These are phyloP conservation scores for Morbakka virulenta DNA, from an alignment of 30 jellyfish, hydroid and myxozoan species.

Conservation along the genomic window DNA sequence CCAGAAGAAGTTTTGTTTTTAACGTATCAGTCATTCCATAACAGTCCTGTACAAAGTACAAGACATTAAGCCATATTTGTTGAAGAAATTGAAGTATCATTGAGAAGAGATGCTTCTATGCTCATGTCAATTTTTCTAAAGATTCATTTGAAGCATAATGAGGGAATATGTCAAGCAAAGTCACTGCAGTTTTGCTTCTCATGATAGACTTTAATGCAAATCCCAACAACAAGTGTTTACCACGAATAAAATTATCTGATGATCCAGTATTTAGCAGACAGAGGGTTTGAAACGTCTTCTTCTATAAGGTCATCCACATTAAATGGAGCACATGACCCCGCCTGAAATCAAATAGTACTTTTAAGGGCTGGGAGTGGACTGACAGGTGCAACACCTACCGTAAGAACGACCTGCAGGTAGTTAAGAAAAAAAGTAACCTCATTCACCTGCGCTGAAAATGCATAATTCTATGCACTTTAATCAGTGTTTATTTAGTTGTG, in stretches of 20 bases:
- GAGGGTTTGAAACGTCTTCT: not conserved
- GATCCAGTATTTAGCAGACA: not conserved
- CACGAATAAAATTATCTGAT: not conserved
- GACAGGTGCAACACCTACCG: too few relatives aligned
- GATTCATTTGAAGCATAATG: conserved; percentile 1
- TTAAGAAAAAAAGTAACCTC: too few relatives aligned
- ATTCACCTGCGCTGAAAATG: too few relatives aligned
- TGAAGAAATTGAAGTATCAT: not conserved
- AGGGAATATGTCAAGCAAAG: not conserved
- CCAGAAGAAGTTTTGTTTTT: conserved; percentile 1
- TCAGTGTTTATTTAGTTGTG: too few relatives aligned
- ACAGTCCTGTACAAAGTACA: not conserved
- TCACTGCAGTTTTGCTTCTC: not conserved
- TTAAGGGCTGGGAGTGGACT: too few relatives aligned
- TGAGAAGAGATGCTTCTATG: not conserved
- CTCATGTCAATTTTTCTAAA: not conserved
- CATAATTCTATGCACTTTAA: too few relatives aligned
- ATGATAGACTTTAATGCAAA: not conserved
- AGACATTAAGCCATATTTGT: not conserved
- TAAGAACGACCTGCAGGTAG: too few relatives aligned
- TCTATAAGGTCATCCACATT: not conserved
- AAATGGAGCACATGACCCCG: too few relatives aligned
- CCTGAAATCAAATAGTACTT: too few relatives aligned
- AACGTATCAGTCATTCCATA: not conserved
- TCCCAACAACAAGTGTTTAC: not conserved